Evolutionary conservation across 2,888 invertebrate species (phyloP).

Genomic region (Dioctria rufipes): DNA sequence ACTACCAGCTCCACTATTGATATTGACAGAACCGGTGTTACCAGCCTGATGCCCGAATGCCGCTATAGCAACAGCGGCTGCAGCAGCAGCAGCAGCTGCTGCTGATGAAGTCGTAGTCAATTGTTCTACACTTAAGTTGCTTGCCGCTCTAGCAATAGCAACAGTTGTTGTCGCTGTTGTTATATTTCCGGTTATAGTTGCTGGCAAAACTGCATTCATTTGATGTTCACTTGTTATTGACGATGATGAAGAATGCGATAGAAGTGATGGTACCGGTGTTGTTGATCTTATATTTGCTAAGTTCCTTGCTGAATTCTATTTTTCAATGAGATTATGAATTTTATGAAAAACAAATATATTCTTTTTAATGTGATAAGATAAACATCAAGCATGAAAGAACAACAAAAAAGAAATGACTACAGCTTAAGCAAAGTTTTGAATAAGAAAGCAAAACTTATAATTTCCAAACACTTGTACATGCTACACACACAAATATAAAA

Average conservation of each 20-base stretch:
- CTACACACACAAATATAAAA: no score
- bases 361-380: no score
- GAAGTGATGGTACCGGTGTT: constrained; percentile 19
- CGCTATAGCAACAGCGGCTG: constrained; percentile 54
- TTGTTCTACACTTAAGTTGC: constrained; percentile 14
- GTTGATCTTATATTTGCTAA: background rate
- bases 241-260: constrained; percentile 42
- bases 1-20: background rate
- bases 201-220: background rate
- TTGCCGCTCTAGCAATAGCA: background rate
- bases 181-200: background rate
- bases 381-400: no score
- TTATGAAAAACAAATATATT: no score
- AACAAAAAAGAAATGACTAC: no score
- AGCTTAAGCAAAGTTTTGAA: no score
- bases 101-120: background rate
- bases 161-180: constrained; percentile 8
- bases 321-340: background rate
- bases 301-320: background rate
- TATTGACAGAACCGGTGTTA: background rate
- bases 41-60: constrained; percentile 41
- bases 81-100: constrained; percentile 55
- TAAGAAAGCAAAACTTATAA: no score
- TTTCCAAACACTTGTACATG: no score
- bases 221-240: constrained; percentile 47